These are phyloP conservation scores for Pangasius mekongensis DNA, from an alignment of 2,797 vertebrate genomes.

Conservation along the genomic window DNA sequence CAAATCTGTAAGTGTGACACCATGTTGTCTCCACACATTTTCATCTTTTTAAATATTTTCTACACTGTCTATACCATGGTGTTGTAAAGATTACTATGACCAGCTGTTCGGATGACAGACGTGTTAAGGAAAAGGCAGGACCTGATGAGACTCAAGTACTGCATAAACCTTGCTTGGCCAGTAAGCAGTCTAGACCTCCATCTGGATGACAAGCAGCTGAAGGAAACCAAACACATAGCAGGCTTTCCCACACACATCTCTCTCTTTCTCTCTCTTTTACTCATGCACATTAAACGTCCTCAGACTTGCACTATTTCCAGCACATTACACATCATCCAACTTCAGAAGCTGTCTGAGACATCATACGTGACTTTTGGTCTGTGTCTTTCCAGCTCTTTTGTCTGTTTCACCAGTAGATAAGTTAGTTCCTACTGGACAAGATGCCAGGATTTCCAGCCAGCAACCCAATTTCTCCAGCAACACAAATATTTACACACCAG, in stretches of 20 bases:
- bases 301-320: slow-evolving; percentile 11
- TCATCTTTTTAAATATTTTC: not conserved
- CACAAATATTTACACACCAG: slow-evolving; percentile 35
- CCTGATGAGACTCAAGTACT: slow-evolving; percentile 5
- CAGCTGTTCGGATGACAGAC: slow-evolving; percentile 8
- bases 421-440: slow-evolving; percentile 20
- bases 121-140: not conserved
- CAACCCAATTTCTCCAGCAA: slow-evolving; percentile 1
- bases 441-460: slow-evolving; percentile 23
- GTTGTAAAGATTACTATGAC: not conserved
- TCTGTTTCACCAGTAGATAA: slow-evolving; percentile 10
- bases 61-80: not conserved
- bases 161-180: slow-evolving; percentile 12
- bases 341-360: slow-evolving; percentile 16
- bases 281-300: slow-evolving; percentile 11
- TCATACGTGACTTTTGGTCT: not conserved
- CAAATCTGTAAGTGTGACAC: not conserved
- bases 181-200: slow-evolving; percentile 22
- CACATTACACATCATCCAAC: slow-evolving; percentile 3
- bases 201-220: slow-evolving; percentile 34
- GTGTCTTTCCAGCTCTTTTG: slow-evolving; percentile 12
- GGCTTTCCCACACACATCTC: slow-evolving; percentile 18
- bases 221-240: slow-evolving; percentile 33
- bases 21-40: not conserved
- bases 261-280: not conserved